Percentiles rank a stretch among this genome's conserved stretches.
Conservation (phyloP, 2,113 vertebrate species). For the Hucho hucho region DNA sequence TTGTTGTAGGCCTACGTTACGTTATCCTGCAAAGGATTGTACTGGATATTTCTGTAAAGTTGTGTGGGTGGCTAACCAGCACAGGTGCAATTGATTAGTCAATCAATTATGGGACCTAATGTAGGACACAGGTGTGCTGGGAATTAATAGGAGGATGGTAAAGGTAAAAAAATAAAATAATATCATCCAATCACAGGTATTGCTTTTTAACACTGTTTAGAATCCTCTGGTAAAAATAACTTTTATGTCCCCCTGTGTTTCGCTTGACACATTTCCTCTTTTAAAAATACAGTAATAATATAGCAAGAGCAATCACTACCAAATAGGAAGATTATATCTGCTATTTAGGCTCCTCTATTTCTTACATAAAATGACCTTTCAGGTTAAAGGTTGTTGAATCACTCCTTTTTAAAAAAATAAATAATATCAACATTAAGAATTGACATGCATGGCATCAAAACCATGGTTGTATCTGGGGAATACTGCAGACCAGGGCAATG, state of each 20-base stretch:
- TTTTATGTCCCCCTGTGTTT: too few species aligned
- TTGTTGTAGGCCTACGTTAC: not conserved
- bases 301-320: too few species aligned
- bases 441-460: slow-evolving; percentile 1
- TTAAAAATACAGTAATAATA: too few species aligned
- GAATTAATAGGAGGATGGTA: not conserved
- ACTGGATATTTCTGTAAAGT: not conserved
- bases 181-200: not conserved
- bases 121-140: slow-evolving; percentile 1
- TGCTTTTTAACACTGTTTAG: not conserved
- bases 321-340: not conserved
- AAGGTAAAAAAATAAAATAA: not conserved
- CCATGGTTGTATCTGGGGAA: not conserved
- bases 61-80: not conserved
- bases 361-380: too few species aligned
- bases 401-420: slow-evolving; percentile 1
- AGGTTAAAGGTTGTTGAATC: not conserved
- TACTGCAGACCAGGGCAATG: not conserved
- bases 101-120: not conserved
- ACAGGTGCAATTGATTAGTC: slow-evolving; percentile 2
- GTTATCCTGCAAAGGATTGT: not conserved
- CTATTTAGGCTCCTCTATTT: not conserved
- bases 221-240: not conserved
- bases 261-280: too few species aligned
- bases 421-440: not conserved